phyloP scores from a whole-genome alignment of 1,140 invertebrate species.

The Sarcophaga bullata region DNA sequence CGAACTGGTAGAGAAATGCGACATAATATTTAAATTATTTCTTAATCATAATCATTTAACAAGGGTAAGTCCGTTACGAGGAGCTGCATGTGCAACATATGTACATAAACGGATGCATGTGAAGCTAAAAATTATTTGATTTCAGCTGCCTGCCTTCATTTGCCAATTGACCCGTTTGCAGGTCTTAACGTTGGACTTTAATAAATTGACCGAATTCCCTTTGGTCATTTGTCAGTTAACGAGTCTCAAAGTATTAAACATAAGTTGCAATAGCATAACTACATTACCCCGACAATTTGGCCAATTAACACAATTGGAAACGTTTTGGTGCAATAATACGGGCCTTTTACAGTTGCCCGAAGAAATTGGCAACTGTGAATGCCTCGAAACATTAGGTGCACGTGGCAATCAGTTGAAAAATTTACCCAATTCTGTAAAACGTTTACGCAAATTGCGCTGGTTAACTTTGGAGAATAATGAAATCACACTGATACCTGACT shows the following conservation, averaged over 20 bases:
- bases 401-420: constrained; percentile 70
- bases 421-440: constrained; percentile 68
- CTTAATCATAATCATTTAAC: constrained; percentile 71
- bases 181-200: constrained; percentile 71
- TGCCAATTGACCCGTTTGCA: constrained; percentile 59
- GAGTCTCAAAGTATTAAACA: constrained; percentile 80
- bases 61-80: constrained; percentile 58
- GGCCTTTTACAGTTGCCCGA: constrained; percentile 70
- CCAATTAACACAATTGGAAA: constrained; percentile 77
- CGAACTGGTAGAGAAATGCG: constrained; percentile 67
- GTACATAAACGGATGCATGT: neutral
- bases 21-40: constrained; percentile 69
- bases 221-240: constrained; percentile 70
- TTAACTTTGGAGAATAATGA: constrained; percentile 71
- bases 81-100: neutral
- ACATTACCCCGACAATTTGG: constrained; percentile 76
- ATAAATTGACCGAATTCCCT: constrained; percentile 75
- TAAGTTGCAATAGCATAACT: constrained; percentile 83
- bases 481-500: constrained; percentile 67
- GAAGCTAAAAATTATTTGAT: neutral
- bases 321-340: constrained; percentile 77
- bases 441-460: constrained; percentile 70
- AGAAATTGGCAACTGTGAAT: constrained; percentile 76
- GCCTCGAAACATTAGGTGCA: constrained; percentile 77
- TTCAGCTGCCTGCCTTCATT: constrained; percentile 58